Evolutionary conservation across 2,888 invertebrate species (phyloP).

Genomic region (Eledona agricola): DNA sequence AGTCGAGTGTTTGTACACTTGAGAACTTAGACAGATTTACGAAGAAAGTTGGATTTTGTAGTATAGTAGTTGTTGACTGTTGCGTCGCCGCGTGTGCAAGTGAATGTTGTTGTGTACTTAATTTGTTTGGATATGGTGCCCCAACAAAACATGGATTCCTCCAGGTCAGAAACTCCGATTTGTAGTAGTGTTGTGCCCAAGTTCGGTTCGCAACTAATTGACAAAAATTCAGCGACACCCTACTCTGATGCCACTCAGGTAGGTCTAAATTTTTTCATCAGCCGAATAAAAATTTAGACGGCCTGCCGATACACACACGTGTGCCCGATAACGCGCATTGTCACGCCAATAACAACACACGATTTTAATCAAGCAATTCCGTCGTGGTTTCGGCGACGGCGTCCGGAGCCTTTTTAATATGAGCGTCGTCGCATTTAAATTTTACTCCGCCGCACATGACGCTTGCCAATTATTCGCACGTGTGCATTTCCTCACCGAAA

Average conservation of each 20-base stretch:
- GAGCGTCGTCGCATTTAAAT: slow-evolving; percentile 12
- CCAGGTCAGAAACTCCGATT: slow-evolving; percentile 61
- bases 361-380: too few relatives aligned
- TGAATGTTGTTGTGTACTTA: slow-evolving; percentile 39
- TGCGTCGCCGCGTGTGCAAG: slow-evolving; percentile 35
- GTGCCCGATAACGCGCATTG: neutral
- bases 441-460: slow-evolving; percentile 6
- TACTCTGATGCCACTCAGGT: slow-evolving; percentile 99
- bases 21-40: slow-evolving; percentile 55
- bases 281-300: slow-evolving; percentile 4
- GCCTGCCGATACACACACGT: neutral
- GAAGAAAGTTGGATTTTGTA: slow-evolving; percentile 28
- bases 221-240: slow-evolving; percentile 91
- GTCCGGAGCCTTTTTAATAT: too few relatives aligned
- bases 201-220: slow-evolving; percentile 91
- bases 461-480: slow-evolving; percentile 25
- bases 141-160: slow-evolving; percentile 68
- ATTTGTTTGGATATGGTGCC: slow-evolving; percentile 72
- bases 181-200: slow-evolving; percentile 71
- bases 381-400: too few relatives aligned
- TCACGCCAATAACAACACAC: too few relatives aligned
- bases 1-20: slow-evolving; percentile 57
- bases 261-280: slow-evolving; percentile 59
- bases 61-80: slow-evolving; percentile 37
- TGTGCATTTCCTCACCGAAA: slow-evolving; percentile 12